Base-by-base conservation (phyloP, 2,888 invertebrate genomes). In the Miltochrista miniata region DNA sequence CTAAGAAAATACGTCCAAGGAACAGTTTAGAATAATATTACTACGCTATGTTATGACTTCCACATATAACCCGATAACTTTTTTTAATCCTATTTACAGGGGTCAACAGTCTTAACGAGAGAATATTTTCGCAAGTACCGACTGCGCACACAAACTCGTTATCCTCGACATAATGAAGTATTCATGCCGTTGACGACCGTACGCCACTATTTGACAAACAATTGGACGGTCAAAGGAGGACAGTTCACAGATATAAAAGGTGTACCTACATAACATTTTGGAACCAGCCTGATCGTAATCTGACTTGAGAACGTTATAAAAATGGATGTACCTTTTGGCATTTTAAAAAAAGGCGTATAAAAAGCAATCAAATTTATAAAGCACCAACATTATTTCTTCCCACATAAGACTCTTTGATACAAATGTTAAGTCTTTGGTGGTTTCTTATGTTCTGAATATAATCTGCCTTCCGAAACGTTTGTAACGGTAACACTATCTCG, bases 41-140 rank as follows among this genome's bases (percentile, higher is more conserved):
- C 44, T 49, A 35, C 45, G 36, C 51, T 54, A 55, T 29, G 45
- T 54, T 42, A 31, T 40, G 49, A 39, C 54, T n/a, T n/a, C n/a
- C n/a, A n/a, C n/a, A n/a, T n/a, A n/a, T n/a, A n/a, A 24, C 18
- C 40, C 47, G 43, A 57, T 30, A 55, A 58, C 51, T 62, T 51
- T 42, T n/a, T 51, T 55, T 58, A 60, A 59, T 62, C 56, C 53
- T 60, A 58, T 55, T 59, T 53, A 46, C 51, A 68, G 54, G 54
- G 70, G 69, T 69, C 69, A 68, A 63, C 51, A 69, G 40, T 56
- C 67, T 59, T 57, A 47, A 59, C 51, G 59, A 65, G 58, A 69
- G 65, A 65, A 62, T 52, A 59, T 61, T 56, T 62, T 63, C 45
- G 61, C 53, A 43, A 53, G 34, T 67, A 54, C 46, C 45, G 41